Percentiles rank a stretch among this genome's conserved stretches.
Conservation (phyloP, 2,113 vertebrate genomes). For the Ia io region DNA sequence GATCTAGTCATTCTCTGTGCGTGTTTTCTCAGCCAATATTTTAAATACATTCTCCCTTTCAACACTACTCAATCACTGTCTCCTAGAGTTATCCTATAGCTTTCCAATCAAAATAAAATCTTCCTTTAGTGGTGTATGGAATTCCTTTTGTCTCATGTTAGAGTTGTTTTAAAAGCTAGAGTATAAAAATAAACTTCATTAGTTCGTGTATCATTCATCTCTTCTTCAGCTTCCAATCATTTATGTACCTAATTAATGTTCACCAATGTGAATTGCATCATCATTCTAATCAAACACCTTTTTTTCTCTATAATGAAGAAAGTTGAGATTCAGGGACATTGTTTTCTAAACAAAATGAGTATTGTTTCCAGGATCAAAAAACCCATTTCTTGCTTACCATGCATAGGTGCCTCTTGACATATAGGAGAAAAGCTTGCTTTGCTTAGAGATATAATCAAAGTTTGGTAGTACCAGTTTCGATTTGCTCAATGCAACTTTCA, state of each 20-base stretch:
- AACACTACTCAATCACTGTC: not conserved
- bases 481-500: not conserved
- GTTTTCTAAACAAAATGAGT: not conserved
- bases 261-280: not conserved
- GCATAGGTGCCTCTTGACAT: not conserved
- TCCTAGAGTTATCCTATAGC: not conserved
- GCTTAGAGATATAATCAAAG: not conserved
- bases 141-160: not conserved
- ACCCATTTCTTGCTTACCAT: not conserved
- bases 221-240: not conserved
- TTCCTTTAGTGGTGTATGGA: not conserved
- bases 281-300: not conserved
- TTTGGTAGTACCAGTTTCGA: not conserved
- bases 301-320: not conserved
- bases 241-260: not conserved
- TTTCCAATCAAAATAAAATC: not conserved
- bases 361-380: not conserved
- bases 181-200: not conserved
- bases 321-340: not conserved
- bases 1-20: not conserved
- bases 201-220: not conserved
- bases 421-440: not conserved
- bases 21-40: not conserved
- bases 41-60: not conserved
- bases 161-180: not conserved